These are phyloP conservation scores for Campylorhamphus procurvoides DNA, from an alignment of 2,113 vertebrate genomes.

Conservation along the genomic window DNA sequence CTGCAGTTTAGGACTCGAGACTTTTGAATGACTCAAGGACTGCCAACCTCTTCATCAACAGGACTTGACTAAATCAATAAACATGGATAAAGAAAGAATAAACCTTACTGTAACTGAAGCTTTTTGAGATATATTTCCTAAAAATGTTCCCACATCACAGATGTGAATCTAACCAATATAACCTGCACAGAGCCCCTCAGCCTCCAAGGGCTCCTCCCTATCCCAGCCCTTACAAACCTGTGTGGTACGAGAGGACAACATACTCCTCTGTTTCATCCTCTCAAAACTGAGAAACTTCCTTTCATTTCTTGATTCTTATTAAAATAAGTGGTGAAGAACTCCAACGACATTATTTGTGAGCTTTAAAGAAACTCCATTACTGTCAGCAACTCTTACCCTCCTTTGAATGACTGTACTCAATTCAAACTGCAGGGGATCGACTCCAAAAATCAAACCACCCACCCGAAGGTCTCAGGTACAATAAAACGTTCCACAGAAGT, in stretches of 20 bases:
- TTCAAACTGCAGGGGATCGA: neutral
- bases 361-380: neutral
- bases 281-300: neutral
- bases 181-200: neutral
- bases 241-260: neutral
- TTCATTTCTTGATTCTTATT: neutral
- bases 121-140: neutral
- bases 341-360: neutral
- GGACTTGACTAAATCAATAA: neutral
- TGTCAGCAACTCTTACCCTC: neutral
- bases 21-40: neutral
- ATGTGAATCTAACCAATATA: neutral
- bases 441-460: neutral
- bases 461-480: neutral
- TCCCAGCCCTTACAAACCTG: neutral
- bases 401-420: neutral
- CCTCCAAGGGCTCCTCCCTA: neutral
- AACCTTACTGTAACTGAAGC: neutral
- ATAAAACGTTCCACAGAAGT: neutral
- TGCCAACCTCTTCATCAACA: neutral
- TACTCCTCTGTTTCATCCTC: neutral
- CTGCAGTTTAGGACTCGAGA: neutral
- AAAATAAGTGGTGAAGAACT: neutral
- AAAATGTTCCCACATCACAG: neutral
- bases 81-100: neutral